Evolutionary conservation across 2,113 vertebrate genomes (phyloP).

Genomic region (Buteo buteo): DNA sequence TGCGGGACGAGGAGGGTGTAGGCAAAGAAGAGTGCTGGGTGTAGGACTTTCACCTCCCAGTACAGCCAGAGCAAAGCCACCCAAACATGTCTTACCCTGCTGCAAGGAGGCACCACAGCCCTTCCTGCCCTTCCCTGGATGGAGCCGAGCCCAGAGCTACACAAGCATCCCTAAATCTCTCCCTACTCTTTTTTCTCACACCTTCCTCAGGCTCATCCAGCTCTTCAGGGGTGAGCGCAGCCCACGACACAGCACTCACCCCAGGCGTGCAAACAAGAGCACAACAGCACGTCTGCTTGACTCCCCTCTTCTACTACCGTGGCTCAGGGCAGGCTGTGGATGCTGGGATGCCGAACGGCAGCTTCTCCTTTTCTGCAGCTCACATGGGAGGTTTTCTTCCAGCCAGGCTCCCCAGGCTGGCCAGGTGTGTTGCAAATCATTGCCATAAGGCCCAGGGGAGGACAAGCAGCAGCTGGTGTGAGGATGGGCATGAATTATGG

Average conservation of each 20-base stretch:
- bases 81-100: background rate
- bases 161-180: no score
- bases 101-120: background rate
- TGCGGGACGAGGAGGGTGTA: background rate
- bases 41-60: background rate
- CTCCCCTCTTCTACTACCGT: fast-evolving
- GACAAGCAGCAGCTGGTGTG: background rate
- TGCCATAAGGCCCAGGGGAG: background rate
- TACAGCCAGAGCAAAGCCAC: background rate
- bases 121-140: background rate
- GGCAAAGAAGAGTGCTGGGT: background rate
- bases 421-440: background rate
- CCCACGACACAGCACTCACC: background rate
- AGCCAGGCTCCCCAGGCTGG: background rate
- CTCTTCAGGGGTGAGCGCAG: background rate
- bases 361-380: background rate
- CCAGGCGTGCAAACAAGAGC: background rate
- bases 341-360: background rate
- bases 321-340: background rate
- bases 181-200: background rate
- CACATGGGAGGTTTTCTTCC: background rate
- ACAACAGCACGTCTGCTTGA: background rate
- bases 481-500: background rate
- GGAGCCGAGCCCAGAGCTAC: background rate
- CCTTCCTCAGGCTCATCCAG: background rate